These are phyloP conservation scores for Nothoprocta pentlandii DNA, from an alignment of 2,113 vertebrate species.

Conservation along the genomic window DNA sequence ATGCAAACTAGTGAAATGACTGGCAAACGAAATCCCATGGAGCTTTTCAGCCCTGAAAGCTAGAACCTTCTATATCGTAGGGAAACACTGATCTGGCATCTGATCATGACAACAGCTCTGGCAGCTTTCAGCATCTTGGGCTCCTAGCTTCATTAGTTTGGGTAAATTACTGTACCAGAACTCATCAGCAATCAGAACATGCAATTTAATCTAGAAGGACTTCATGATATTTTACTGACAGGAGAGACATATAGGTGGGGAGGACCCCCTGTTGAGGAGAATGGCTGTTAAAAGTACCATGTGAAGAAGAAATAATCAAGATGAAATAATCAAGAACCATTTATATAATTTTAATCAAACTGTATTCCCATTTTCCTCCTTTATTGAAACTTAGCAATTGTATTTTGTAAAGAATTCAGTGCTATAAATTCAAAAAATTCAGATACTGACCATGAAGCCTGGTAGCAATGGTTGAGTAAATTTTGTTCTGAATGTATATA, in stretches of 20 bases:
- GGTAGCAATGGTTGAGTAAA: conserved; percentile 91
- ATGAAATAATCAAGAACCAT: neutral
- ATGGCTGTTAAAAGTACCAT: neutral
- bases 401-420: neutral
- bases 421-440: neutral
- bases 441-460: conserved; percentile 91
- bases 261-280: neutral
- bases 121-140: neutral
- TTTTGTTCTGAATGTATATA: conserved; percentile 91
- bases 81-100: neutral
- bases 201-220: neutral
- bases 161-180: neutral
- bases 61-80: neutral
- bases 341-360: neutral
- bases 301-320: neutral
- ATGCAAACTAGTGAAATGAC: neutral
- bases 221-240: neutral
- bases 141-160: neutral
- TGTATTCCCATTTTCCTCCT: neutral
- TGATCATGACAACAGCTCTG: neutral
- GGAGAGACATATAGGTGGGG: neutral
- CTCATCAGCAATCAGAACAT: neutral
- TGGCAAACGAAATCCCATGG: neutral
- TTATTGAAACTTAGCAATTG: neutral
- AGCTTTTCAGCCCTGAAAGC: neutral